Evolutionary conservation across 2,888 invertebrate genomes (phyloP).

Genomic region (Dryomyza anilis): DNA sequence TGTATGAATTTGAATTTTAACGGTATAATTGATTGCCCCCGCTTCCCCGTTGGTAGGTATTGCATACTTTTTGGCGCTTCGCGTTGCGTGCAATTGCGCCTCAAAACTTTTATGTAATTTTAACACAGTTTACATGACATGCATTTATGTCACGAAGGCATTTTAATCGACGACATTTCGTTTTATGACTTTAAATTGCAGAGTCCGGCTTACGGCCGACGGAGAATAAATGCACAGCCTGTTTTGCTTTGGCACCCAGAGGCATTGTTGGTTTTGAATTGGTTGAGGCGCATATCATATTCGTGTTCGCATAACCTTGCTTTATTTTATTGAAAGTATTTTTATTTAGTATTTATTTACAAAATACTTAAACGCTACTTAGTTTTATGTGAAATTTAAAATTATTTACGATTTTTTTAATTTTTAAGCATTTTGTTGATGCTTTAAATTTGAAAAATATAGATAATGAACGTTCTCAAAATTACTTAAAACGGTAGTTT

Average conservation of each 20-base stretch:
- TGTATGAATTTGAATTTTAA: conserved; percentile 35
- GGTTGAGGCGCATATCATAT: background rate
- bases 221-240: no score
- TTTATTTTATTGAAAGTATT: no score
- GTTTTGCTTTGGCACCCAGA: background rate
- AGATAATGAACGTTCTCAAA: no score
- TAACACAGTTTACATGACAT: conserved; percentile 48
- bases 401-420: no score
- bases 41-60: background rate
- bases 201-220: conserved; percentile 34
- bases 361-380: no score
- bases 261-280: conserved; percentile 4
- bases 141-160: conserved; percentile 57
- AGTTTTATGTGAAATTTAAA: no score
- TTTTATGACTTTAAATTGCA: conserved; percentile 56
- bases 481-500: no score
- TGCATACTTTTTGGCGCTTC: conserved; percentile 49
- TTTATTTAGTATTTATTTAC: background rate
- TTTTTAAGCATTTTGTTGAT: no score
- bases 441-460: no score
- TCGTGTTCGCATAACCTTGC: background rate
- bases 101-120: conserved; percentile 31
- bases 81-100: conserved; percentile 32
- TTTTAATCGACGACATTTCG: conserved; percentile 59
- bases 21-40: conserved; percentile 35